Evolutionary conservation across 2,888 invertebrate species (phyloP).

Genomic region (Temnothorax rugatulus): DNA sequence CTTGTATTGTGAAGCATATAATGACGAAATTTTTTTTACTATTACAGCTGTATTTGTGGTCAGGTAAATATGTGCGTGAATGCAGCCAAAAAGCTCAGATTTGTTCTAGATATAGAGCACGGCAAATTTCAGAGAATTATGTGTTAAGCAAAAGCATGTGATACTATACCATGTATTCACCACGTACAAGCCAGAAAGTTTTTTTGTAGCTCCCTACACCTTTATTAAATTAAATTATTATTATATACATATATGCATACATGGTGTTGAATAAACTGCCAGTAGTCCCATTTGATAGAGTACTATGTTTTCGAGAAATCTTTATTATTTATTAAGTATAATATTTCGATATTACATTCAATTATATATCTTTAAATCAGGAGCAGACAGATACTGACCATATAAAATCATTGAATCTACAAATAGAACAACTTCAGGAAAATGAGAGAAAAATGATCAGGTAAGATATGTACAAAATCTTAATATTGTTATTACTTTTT

Average conservation of each 20-base stretch:
- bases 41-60: slow-evolving; percentile 79
- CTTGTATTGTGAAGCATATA: slow-evolving; percentile 26
- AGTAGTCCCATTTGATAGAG: slow-evolving; percentile 25
- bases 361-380: slow-evolving; percentile 70
- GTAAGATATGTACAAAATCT: slow-evolving; percentile 71
- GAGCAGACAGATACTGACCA: slow-evolving; percentile 72
- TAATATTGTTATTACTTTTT: not conserved
- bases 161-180: slow-evolving; percentile 24
- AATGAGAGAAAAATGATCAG: slow-evolving; percentile 72
- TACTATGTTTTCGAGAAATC: slow-evolving; percentile 29
- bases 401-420: slow-evolving; percentile 72
- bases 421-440: slow-evolving; percentile 74
- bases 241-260: slow-evolving; percentile 52
- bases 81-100: slow-evolving; percentile 73
- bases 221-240: slow-evolving; percentile 64
- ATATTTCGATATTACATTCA: not conserved
- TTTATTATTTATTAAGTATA: slow-evolving; percentile 22
- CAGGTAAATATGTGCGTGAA: slow-evolving; percentile 81
- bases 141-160: slow-evolving; percentile 57
- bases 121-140: slow-evolving; percentile 59
- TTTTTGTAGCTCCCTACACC: slow-evolving; percentile 56
- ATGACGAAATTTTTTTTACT: slow-evolving; percentile 40
- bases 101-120: slow-evolving; percentile 73
- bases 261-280: slow-evolving; percentile 62
- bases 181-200: not conserved